phyloP scores from a whole-genome alignment of 2,113 vertebrate genomes.

The Sula dactylatra region DNA sequence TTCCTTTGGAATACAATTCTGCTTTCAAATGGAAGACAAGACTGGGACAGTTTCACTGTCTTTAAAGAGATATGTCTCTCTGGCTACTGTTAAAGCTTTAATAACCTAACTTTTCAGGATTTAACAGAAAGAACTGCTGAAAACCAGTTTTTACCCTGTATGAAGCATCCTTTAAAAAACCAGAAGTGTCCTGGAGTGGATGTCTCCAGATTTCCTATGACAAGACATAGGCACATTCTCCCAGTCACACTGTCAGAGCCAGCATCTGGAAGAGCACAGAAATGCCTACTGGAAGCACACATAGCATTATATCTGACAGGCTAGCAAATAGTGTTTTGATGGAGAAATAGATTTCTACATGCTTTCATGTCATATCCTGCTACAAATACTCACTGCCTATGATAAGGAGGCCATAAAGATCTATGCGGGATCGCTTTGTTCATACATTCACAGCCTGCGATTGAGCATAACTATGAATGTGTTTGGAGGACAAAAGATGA shows the following conservation, averaged over 20 bases:
- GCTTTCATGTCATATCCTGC: not conserved
- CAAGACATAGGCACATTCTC: not conserved
- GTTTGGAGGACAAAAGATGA: slow-evolving; percentile 28
- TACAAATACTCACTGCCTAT: not conserved
- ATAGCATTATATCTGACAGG: not conserved
- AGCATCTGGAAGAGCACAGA: not conserved
- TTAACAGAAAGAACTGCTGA: not conserved
- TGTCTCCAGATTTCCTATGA: not conserved
- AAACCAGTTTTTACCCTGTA: not conserved
- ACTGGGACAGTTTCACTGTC: not conserved
- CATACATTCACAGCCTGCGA: not conserved
- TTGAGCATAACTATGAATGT: not conserved
- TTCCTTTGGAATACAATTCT: not conserved
- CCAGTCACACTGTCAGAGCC: not conserved
- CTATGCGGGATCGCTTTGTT: not conserved
- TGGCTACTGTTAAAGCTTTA: not conserved
- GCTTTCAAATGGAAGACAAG: not conserved
- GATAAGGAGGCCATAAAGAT: not conserved
- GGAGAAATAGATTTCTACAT: not conserved
- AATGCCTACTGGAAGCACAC: not conserved
- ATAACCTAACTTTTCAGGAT: not conserved
- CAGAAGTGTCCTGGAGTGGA: not conserved
- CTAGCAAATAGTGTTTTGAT: not conserved
- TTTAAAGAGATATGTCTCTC: not conserved
- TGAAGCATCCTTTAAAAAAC: not conserved